Evolutionary conservation across 2,888 invertebrate species (phyloP).

Genomic region (Caradrina clavipalpis): DNA sequence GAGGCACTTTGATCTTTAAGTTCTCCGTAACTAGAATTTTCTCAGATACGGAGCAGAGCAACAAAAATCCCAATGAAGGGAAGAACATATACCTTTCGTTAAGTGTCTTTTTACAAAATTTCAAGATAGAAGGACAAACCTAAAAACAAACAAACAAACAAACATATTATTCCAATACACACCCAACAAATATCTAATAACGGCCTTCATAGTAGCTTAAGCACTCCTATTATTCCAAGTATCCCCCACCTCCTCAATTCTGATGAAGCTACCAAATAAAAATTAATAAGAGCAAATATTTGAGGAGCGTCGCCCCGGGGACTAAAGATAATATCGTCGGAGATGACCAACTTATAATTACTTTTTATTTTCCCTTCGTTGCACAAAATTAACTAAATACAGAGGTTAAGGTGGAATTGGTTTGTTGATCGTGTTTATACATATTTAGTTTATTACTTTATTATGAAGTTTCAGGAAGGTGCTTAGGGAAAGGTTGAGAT

Average conservation of each 20-base stretch:
- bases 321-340: conserved; percentile 72
- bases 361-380: conserved; percentile 78
- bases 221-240: conserved; percentile 24
- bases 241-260: conserved; percentile 26
- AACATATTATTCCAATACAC: not conserved
- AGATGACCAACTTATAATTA: conserved; percentile 82
- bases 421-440: conserved; percentile 41
- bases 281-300: conserved; percentile 71
- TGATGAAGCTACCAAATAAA: conserved; percentile 63
- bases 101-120: not conserved
- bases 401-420: conserved; percentile 43
- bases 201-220: conserved; percentile 9
- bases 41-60: too few relatives aligned
- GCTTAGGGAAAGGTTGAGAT: too few relatives aligned
- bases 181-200: not conserved
- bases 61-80: too few relatives aligned
- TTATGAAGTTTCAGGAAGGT: not conserved
- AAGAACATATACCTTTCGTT: too few relatives aligned
- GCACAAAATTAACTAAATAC: conserved; percentile 68
- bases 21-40: too few relatives aligned
- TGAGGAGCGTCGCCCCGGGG: conserved; percentile 67
- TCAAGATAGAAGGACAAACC: not conserved
- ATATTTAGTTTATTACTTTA: conserved; percentile 2
- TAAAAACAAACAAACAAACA: too few relatives aligned
- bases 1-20: too few relatives aligned